A percentile compares a stretch with the other conserved stretches of the same genome.
Evolutionary conservation across 2,888 invertebrate species (phyloP).

Genomic region (Fabriciana adippe): DNA sequence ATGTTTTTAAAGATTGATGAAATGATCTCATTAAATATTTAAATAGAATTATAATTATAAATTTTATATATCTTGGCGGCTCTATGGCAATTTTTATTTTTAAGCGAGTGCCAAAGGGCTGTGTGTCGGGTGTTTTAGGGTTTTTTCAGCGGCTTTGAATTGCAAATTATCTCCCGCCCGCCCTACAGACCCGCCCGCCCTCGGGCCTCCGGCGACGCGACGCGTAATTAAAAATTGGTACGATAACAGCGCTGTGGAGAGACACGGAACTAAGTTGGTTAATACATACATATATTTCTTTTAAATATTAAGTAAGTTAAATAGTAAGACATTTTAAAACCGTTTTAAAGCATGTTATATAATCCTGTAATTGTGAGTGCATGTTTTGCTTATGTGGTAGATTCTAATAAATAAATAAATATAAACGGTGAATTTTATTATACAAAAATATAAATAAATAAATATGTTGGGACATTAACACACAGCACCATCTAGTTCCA

Average conservation of each 20-base stretch:
- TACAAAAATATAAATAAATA: too few relatives aligned
- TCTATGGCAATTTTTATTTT: conserved; percentile 49
- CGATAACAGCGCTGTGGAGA: conserved; percentile 54
- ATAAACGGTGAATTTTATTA: too few relatives aligned
- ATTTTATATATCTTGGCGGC: conserved; percentile 16
- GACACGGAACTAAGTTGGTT: conserved; percentile 48
- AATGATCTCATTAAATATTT: not conserved
- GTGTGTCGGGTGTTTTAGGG: conserved; percentile 78
- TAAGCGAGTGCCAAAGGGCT: conserved; percentile 66
- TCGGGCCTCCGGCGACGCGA: conserved; percentile 45
- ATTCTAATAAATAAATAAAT: too few relatives aligned
- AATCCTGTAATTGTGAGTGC: too few relatives aligned
- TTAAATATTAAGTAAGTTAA: too few relatives aligned
- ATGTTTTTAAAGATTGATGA: too few relatives aligned
- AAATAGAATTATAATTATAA: not conserved
- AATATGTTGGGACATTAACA: too few relatives aligned
- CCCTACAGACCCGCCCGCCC: conserved; percentile 44
- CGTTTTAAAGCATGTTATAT: too few relatives aligned
- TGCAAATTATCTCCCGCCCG: conserved; percentile 71
- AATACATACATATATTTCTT: not conserved
- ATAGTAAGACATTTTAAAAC: too few relatives aligned
- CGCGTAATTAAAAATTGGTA: conserved; percentile 71
- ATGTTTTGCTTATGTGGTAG: too few relatives aligned
- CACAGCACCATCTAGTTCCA: too few relatives aligned
- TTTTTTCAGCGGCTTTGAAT: conserved; percentile 81